These are phyloP conservation scores for Penaeus chinensis DNA, from an alignment of 1,140 invertebrate species.

Conservation along the genomic window DNA sequence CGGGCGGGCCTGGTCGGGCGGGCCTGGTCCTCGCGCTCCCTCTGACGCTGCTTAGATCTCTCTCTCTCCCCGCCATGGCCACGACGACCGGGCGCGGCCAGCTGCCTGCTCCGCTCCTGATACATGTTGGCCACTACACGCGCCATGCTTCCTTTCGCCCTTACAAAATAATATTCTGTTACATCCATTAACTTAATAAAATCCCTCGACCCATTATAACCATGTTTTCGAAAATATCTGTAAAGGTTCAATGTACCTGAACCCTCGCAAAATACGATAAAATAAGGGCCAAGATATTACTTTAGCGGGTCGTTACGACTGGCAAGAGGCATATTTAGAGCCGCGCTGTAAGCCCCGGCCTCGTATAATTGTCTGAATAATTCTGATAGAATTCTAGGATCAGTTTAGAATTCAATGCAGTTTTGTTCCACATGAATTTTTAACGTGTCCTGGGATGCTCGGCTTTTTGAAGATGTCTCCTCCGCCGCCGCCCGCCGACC, in stretches of 20 bases:
- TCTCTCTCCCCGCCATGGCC: no score
- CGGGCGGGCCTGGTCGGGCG: no score
- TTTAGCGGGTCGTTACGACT: constrained; percentile 51
- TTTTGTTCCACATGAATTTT: constrained; percentile 25
- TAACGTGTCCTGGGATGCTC: neutral
- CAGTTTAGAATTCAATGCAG: constrained; percentile 45
- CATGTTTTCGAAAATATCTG: constrained; percentile 50
- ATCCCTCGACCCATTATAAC: constrained; percentile 44
- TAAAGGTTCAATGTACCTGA: constrained; percentile 46
- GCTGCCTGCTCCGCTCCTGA: neutral
- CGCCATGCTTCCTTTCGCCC: constrained; percentile 1
- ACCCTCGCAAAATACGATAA: constrained; percentile 55
- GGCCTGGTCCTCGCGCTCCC: no score
- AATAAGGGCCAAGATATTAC: constrained; percentile 56
- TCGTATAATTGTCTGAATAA: constrained; percentile 59
- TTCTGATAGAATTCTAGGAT: constrained; percentile 55
- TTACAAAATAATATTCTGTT: constrained; percentile 39
- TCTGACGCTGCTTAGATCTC: no score
- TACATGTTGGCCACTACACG: neutral
- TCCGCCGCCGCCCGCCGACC: neutral
- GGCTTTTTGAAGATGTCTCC: neutral
- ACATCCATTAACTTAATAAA: constrained; percentile 49
- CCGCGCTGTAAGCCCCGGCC: constrained; percentile 39
- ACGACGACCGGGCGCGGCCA: no score
- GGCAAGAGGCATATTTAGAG: constrained; percentile 49